Evolutionary conservation across 2,113 vertebrate genomes (phyloP).

Genomic region (Eidolon helvum): DNA sequence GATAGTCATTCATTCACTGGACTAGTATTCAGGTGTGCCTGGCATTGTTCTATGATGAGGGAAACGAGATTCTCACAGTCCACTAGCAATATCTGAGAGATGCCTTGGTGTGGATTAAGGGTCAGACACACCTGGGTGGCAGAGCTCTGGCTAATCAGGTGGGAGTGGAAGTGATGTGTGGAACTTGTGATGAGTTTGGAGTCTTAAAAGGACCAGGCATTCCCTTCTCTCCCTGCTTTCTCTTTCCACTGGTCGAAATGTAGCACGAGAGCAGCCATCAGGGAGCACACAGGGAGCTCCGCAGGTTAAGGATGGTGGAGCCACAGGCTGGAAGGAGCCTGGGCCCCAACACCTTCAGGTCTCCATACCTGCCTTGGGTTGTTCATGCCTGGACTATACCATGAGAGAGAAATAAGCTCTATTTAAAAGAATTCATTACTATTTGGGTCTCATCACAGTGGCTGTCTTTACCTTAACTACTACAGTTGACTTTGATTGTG

Average conservation of each 20-base stretch:
- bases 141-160: neutral
- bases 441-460: neutral
- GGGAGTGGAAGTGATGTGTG: neutral
- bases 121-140: neutral
- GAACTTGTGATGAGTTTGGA: neutral
- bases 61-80: neutral
- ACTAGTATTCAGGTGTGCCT: neutral
- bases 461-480: neutral
- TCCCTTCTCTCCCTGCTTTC: neutral
- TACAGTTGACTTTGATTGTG: neutral
- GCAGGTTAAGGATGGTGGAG: neutral
- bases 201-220: too few species aligned
- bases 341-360: neutral
- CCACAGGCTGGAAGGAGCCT: neutral
- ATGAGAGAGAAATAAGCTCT: neutral
- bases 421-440: neutral
- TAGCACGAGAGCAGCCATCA: fast-evolving
- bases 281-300: neutral
- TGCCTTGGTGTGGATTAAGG: neutral
- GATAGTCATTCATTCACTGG: neutral
- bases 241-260: neutral
- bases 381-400: neutral
- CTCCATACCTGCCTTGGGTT: neutral
- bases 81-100: neutral
- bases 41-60: neutral